These are phyloP conservation scores for Sarcophilus harrisii DNA, from an alignment of 2,797 vertebrate genomes.

Conservation along the genomic window DNA sequence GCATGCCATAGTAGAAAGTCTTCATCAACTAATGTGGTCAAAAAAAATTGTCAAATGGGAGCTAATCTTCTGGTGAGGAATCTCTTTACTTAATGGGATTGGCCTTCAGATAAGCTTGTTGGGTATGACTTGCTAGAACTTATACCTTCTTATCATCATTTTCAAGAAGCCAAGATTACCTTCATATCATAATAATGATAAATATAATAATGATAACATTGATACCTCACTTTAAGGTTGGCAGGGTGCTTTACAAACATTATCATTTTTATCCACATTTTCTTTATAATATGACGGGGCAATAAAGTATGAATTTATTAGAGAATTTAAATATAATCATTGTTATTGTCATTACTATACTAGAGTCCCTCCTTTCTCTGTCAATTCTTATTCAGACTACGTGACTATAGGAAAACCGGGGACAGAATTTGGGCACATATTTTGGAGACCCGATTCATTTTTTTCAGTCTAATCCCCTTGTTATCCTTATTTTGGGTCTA, in stretches of 20 bases:
- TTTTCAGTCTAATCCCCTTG: background rate
- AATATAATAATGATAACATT: background rate
- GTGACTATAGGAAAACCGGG: background rate
- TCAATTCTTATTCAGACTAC: conserved; percentile 18
- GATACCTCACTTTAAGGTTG: background rate
- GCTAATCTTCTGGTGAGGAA: background rate
- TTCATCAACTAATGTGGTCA: background rate
- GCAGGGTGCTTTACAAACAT: background rate
- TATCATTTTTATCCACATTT: background rate
- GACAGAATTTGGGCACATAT: background rate
- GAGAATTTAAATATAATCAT: background rate
- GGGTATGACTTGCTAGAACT: background rate
- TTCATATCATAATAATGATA: background rate
- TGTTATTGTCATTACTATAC: background rate
- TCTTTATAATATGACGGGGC: background rate
- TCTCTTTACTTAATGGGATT: background rate
- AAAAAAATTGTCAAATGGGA: background rate
- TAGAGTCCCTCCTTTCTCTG: background rate
- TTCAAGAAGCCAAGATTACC: background rate
- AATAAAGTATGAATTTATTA: background rate
- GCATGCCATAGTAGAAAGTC: background rate
- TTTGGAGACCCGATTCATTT: background rate
- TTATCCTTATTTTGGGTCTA: conserved; percentile 61
- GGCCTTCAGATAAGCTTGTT: background rate
- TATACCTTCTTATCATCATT: background rate